Base-by-base conservation (phyloP, 2,797 vertebrate species). In the Thripadectes ignobilis region DNA sequence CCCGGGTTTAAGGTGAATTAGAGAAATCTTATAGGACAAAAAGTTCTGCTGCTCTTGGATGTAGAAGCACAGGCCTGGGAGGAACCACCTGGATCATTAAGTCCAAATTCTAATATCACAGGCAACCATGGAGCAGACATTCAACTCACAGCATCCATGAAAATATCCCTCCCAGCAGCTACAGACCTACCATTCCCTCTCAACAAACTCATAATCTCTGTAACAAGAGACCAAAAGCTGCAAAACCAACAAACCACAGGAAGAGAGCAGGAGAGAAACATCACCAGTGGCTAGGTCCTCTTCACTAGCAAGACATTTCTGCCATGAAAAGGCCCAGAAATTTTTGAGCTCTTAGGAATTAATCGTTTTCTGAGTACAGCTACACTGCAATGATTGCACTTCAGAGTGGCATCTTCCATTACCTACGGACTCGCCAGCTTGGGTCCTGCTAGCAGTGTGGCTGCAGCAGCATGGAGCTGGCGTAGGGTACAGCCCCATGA, bases 391-490 rank as follows among this genome's bases (percentile, higher is more conserved):
- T 34, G 59, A n/a, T 34, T 18, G 43, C 51, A 8, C 21, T 46
- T 71, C 49, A 52, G 49, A 54, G 23, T 7, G 7, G 41, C 46
- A 55, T 48, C 26, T 75, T 55, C 43, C 66, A 30, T 69, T 69
- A 32, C 29, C 39, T 52, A 16, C 0, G 0, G 72, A 8, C 27
- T 46, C 65, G 34, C 27, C 0, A 0, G 63, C 39, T 36, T 14
- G 51, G 68, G 36, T 46, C 27, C 73, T 45, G 61, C 57, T 63
- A 80, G 76, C 90, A 84, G 69, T 12, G 5, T 1, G 32, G 73
- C 73, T 67, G 80, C 88, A 74, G 73, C 79, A 74, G 72, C 34
- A 4, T 11, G 52, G 89, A 66, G 86, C 95, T 93, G 87, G 81
- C 57, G 0, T 5, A 11, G 86, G 92, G 69, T 11, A 72, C 67